Base-by-base conservation (phyloP, 1,140 invertebrate genomes). In the Coptotermes formosanus region DNA sequence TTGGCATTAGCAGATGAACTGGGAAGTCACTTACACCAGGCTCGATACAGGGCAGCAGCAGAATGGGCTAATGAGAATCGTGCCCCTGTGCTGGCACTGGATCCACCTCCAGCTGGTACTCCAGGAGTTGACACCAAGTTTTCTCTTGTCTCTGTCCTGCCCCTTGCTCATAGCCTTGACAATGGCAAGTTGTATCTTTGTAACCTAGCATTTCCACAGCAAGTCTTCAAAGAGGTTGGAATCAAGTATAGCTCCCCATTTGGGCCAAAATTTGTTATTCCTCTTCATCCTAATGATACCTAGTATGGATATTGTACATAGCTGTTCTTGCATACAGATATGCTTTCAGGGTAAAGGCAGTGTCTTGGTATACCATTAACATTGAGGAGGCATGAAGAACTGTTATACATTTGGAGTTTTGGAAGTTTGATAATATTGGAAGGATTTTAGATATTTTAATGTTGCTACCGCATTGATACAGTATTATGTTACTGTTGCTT, bases 221-320 rank as follows among this genome's bases (percentile, higher is more conserved):
- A 94, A 89, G 93, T 97, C 75, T 98, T 96, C 91, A 91, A 92
- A 83, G 94, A 96, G 88, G 93, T 95, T 88, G 95, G 95, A 81
- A 95, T 98, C 87, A 93, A 93, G 59, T 98, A 98, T 91, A 94
- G 93, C 88, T 96, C 97, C 86, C 97, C 97, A 12, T 98, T 98
- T 91, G 96, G 96, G 87, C 95, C 96, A 81, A 96, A 97, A 91
- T 96, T 97, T 91, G 94, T 97, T 88, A 96, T 98, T 91, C 94
- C 97, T 87, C 93, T 98, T 87, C 95, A 97, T 93, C 92, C 93
- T 87, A 86, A 86, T 32, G 83, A 84, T 9, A 52, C 83, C 23
- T 84, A 52, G 52, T 55, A 1, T 21, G 19, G 19, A 55, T 55
- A 16, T 55, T 2, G 19, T 55, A 4, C 14, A 2, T 12, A 21